These are phyloP conservation scores for Olivierus martensii DNA, from an alignment of 1,140 invertebrate species.

Conservation along the genomic window DNA sequence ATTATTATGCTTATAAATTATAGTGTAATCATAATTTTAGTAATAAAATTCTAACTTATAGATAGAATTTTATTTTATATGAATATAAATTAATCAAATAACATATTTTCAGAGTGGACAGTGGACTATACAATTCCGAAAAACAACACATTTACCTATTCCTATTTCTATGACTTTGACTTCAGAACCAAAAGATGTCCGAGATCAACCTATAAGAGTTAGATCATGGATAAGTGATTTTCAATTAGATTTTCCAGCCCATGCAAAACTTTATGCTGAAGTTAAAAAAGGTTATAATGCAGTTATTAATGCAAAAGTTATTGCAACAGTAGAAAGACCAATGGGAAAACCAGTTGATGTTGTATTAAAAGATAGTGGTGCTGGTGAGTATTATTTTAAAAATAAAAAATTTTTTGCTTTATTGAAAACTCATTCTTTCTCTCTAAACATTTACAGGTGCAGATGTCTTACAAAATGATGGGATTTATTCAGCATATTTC, in stretches of 20 bases:
- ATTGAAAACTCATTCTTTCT: not conserved
- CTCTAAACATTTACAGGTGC: constrained; percentile 11
- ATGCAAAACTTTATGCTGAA: constrained; percentile 14
- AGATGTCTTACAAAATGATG: constrained; percentile 18
- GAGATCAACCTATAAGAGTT: constrained; percentile 10
- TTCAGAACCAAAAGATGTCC: constrained; percentile 9
- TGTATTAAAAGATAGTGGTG: constrained; percentile 19
- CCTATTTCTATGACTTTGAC: not conserved
- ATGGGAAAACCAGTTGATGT: constrained; percentile 13
- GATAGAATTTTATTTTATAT: too few relatives aligned
- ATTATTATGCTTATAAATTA: too few relatives aligned
- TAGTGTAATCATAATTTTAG: too few relatives aligned
- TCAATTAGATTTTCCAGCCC: constrained; percentile 9
- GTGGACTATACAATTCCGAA: constrained; percentile 4
- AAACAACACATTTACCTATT: not conserved
- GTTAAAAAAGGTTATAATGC: constrained; percentile 16
- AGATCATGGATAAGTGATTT: constrained; percentile 12
- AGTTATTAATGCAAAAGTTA: constrained; percentile 10
- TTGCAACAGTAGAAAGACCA: constrained; percentile 14
- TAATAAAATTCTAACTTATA: too few relatives aligned
- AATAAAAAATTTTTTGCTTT: not conserved
- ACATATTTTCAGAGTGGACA: constrained; percentile 1
- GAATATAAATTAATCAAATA: too few relatives aligned
- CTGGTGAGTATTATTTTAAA: constrained; percentile 4
- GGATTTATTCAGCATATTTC: constrained; percentile 21